Percentiles rank a stretch among this genome's conserved stretches.
phyloP scores from a whole-genome alignment of 64 coral and sea anemone genomes.

The Catalaphyllia jardinei region DNA sequence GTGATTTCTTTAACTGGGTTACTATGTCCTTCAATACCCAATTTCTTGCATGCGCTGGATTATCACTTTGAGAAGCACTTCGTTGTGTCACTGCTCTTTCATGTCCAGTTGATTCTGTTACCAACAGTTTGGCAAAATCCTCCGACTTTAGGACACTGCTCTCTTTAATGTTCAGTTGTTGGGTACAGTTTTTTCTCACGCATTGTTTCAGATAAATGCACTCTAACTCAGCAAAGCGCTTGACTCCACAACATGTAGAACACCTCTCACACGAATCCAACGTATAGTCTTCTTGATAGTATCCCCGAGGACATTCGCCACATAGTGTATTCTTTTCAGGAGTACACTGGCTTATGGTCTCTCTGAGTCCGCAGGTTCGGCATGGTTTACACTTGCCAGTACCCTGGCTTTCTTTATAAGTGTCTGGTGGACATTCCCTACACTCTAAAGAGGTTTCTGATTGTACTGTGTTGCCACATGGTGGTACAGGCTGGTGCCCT shows the following conservation, averaged over 20 bases:
- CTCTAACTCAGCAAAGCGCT: neutral
- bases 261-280: neutral
- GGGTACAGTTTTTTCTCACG: neutral
- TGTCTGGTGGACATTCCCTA: neutral
- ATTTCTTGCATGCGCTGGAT: neutral
- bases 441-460: neutral
- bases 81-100: neutral
- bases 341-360: neutral
- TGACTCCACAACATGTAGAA: neutral
- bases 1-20: neutral
- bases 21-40: neutral
- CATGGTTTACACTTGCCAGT: neutral
- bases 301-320: neutral
- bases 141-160: neutral
- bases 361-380: neutral
- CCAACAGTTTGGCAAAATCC: neutral
- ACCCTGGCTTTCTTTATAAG: neutral
- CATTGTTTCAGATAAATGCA: constrained; percentile 18
- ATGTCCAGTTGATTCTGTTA: neutral
- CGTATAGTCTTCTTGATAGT: neutral
- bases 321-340: neutral
- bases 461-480: neutral
- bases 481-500: neutral
- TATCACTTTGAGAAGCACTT: neutral
- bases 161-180: neutral